Base-by-base conservation (phyloP, 2,113 vertebrate species). In the Canis aureus region DNA sequence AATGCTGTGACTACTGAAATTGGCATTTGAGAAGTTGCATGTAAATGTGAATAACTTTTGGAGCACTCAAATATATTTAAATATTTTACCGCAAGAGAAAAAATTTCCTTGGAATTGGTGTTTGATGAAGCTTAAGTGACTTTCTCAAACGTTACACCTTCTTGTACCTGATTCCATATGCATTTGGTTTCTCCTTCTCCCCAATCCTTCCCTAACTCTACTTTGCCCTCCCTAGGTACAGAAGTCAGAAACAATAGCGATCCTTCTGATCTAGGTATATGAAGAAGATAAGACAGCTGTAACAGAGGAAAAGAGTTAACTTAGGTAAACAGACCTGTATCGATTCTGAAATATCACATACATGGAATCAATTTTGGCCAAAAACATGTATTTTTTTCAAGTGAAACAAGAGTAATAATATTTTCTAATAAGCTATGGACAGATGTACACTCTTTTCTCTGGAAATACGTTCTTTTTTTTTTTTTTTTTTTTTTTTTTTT, bases 1-100 rank as follows among this genome's bases (percentile, higher is more conserved):
- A 62, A 17, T 88, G n/a, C 60, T 88, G 88, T 76, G 57, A 94
- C 29, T 90, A 66, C 15, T 69, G 19, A 92, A 88, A 29, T 13
- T 97, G 69, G 60, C 64, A 90, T 97, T 97, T 97, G 35, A 16
- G n/a, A 96, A 92, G n/a, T 10, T 88, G 35, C 7, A 78, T 55
- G 15, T 1, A 95, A 73, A 81, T 95, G 22, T 91, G 57, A 95
- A 71, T 87, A 93, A 74, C n/a, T 87, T 95, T 64, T 32, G n/a
- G 27, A 57, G 1, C 53, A 96, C 1, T 12, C 9, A 83, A 69
- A 76, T 93, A 57, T 80, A 82, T 69, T 93, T 64, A 81, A 57
- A 55, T 82, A 74, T 29, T 67, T 66, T 84, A 38, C 11, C 22
- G 1, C 29, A 32, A 29, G 10, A 57, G 17, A 67, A 71, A 71